phyloP scores from a whole-genome alignment of 2,888 invertebrate species.

The Heteropelma amictum region DNA sequence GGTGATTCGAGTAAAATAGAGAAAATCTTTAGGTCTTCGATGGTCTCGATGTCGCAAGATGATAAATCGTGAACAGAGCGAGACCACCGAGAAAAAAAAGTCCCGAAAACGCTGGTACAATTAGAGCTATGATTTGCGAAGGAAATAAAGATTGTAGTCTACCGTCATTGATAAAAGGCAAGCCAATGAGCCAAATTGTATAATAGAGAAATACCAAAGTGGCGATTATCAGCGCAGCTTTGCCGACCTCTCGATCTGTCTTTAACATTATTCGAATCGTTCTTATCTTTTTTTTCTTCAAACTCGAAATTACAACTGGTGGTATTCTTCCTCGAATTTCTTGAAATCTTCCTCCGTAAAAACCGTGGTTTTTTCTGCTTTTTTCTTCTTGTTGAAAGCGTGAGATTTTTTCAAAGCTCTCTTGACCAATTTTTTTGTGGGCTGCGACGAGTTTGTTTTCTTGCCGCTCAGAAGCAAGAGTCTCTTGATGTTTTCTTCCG shows the following conservation, averaged over 20 bases:
- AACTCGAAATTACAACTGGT: conserved; percentile 34
- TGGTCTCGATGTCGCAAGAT: conserved; percentile 72
- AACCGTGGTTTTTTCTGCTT: conserved; percentile 79
- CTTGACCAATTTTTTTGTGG: conserved; percentile 81
- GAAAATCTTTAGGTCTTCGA: too few relatives aligned
- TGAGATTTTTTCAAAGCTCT: conserved; percentile 80
- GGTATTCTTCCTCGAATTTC: conserved; percentile 83
- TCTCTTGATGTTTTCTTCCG: conserved; percentile 79
- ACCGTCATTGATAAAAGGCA: conserved; percentile 84
- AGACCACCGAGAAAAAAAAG: conserved; percentile 84
- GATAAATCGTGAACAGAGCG: conserved; percentile 82
- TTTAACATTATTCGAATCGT: conserved; percentile 64
- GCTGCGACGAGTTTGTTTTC: conserved; percentile 72
- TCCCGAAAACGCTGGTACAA: conserved; percentile 82
- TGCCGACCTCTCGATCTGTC: conserved; percentile 81
- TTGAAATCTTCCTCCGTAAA: conserved; percentile 86
- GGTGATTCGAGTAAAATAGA: too few relatives aligned
- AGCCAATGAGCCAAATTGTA: conserved; percentile 83
- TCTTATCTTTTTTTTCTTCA: background rate
- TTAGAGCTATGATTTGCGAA: conserved; percentile 78
- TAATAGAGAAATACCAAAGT: conserved; percentile 80
- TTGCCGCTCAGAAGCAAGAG: conserved; percentile 79
- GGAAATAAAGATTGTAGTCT: conserved; percentile 78
- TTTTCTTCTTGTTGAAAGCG: conserved; percentile 75
- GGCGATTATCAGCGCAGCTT: conserved; percentile 80